Evolutionary conservation across 64 coral and sea anemone genomes (phyloP).

Genomic region (Porites australiensis): DNA sequence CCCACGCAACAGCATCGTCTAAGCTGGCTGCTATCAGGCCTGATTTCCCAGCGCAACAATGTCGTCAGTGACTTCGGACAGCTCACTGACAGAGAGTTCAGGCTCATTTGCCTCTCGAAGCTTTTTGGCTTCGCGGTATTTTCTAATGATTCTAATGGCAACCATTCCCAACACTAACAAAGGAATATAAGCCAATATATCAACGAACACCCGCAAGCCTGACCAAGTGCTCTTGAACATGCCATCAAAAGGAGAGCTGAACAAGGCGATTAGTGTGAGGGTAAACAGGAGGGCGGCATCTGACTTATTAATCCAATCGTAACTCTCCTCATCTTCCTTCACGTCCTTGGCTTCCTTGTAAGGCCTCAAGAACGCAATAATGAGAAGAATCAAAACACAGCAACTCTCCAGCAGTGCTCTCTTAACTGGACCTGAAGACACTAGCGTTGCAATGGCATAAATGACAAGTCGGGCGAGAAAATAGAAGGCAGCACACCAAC

Average conservation of each 20-base stretch:
- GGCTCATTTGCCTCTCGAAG: neutral
- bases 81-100: slow-evolving; percentile 1
- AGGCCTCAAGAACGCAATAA: slow-evolving; percentile 26
- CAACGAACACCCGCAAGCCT: neutral
- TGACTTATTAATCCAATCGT: slow-evolving; percentile 44
- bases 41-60: neutral
- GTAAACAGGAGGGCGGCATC: slow-evolving; percentile 39
- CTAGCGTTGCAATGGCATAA: slow-evolving; percentile 25
- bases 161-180: slow-evolving; percentile 26
- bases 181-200: slow-evolving; percentile 50
- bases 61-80: neutral
- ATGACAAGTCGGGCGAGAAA: slow-evolving; percentile 80
- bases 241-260: slow-evolving; percentile 43
- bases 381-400: slow-evolving; percentile 43
- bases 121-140: slow-evolving; percentile 1
- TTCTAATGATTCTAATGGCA: neutral
- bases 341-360: slow-evolving; percentile 35
- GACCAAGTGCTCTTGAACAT: neutral
- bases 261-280: slow-evolving; percentile 56
- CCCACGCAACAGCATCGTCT: too few relatives aligned
- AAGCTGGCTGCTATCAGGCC: neutral
- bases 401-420: slow-evolving; percentile 59
- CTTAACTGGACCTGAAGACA: slow-evolving; percentile 27
- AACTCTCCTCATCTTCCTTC: slow-evolving; percentile 28
- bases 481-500: slow-evolving; percentile 95